Percentiles rank a stretch among this genome's conserved stretches.
These are phyloP conservation scores for Drosophila rufa DNA, from an alignment of 1,140 invertebrate genomes.

Conservation along the genomic window DNA sequence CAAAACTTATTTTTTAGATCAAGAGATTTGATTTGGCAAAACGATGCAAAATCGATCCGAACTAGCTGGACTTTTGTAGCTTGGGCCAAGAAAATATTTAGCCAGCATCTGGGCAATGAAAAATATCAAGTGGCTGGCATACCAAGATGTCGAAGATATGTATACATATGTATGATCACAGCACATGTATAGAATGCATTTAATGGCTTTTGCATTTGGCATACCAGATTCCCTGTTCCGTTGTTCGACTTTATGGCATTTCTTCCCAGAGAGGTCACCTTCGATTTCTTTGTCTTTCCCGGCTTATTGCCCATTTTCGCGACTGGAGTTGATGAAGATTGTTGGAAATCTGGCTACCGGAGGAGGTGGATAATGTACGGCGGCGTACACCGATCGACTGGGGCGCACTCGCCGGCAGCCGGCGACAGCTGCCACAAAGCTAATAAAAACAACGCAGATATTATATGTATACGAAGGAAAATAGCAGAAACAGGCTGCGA, in stretches of 20 bases:
- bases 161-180: background rate
- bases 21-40: background rate
- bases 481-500: conserved; percentile 24
- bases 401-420: background rate
- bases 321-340: background rate
- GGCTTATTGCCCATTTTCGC: conserved; percentile 64
- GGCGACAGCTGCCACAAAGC: conserved; percentile 35
- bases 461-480: conserved; percentile 15
- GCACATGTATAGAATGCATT: background rate
- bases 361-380: conserved; percentile 41
- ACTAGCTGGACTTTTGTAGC: background rate
- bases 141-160: background rate
- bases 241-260: background rate
- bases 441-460: conserved; percentile 17
- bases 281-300: conserved; percentile 41
- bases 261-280: background rate
- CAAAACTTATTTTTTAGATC: no score
- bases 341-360: background rate
- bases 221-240: conserved; percentile 47
- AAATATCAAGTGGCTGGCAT: conserved; percentile 36
- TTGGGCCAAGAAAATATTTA: conserved; percentile 22
- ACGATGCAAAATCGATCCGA: background rate
- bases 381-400: conserved; percentile 20
- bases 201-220: conserved; percentile 20
- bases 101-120: conserved; percentile 55